Evolutionary conservation across 2,113 vertebrate genomes (phyloP).

Genomic region (Sterrhoptilus dennistouni): DNA sequence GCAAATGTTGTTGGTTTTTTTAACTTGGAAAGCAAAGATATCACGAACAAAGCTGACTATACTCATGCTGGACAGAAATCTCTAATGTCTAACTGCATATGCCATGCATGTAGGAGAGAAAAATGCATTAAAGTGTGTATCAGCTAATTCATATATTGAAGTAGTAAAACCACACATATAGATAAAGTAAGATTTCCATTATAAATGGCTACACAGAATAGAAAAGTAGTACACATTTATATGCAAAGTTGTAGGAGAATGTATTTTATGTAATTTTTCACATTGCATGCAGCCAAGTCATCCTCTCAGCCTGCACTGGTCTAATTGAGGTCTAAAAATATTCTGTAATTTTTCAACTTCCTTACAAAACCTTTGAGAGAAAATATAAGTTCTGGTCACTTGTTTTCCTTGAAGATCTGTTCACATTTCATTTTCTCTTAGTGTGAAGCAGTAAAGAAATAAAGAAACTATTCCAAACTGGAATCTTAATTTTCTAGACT

Average conservation of each 20-base stretch:
- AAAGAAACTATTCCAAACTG: not conserved
- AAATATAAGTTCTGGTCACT: not conserved
- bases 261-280: not conserved
- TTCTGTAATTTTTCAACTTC: not conserved
- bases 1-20: not conserved
- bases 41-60: accelerated
- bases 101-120: not conserved
- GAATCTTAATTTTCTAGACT: not conserved
- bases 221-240: not conserved
- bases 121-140: not conserved
- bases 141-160: not conserved
- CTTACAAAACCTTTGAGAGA: not conserved
- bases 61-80: not conserved
- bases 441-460: not conserved
- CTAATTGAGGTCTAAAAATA: not conserved
- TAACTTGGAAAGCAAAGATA: not conserved
- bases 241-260: not conserved
- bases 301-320: not conserved
- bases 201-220: not conserved
- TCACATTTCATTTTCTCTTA: not conserved
- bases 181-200: not conserved
- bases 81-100: not conserved
- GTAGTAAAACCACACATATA: not conserved
- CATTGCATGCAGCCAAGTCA: not conserved
- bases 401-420: not conserved